A percentile compares a stretch with the other conserved stretches of the same genome.
These are phyloP conservation scores for Goniozus legneri DNA, from an alignment of 1,140 invertebrate species.

Conservation along the genomic window DNA sequence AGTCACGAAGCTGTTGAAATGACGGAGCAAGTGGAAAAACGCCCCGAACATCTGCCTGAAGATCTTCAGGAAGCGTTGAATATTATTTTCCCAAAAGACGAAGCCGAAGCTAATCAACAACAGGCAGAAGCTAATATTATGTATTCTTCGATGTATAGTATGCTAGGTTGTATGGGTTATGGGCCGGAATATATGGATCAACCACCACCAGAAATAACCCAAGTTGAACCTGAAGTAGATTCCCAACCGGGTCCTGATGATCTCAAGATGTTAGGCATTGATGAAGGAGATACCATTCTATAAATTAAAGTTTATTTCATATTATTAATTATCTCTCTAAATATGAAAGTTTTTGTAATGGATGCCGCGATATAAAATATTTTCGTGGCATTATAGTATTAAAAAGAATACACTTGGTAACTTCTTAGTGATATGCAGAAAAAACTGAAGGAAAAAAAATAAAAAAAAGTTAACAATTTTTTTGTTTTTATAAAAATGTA, in stretches of 20 bases:
- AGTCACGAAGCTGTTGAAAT: constrained; percentile 14
- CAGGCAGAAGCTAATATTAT: constrained; percentile 42
- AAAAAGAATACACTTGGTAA: too few species aligned
- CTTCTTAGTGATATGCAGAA: too few species aligned
- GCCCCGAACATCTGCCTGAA: constrained; percentile 52
- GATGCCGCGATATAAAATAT: too few species aligned
- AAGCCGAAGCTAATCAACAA: constrained; percentile 25
- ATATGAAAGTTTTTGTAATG: too few species aligned
- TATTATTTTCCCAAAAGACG: constrained; percentile 65
- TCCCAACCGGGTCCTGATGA: constrained; percentile 50
- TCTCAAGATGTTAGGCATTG: constrained; percentile 52
- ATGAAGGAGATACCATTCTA: constrained; percentile 51
- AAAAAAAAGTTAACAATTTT: too few species aligned
- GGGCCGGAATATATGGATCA: constrained; percentile 52
- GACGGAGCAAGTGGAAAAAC: constrained; percentile 38
- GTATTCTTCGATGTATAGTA: constrained; percentile 51
- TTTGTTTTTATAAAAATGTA: background rate
- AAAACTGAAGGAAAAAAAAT: too few species aligned
- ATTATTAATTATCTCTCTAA: constrained; percentile 14
- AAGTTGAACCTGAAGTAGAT: constrained; percentile 42
- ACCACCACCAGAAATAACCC: constrained; percentile 50
- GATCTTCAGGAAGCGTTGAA: constrained; percentile 70
- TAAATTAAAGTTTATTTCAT: constrained; percentile 23
- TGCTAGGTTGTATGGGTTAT: constrained; percentile 48
- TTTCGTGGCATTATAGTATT: too few species aligned